A percentile compares a stretch with the other conserved stretches of the same genome.
These are phyloP conservation scores for Salvelinus alpinus DNA, from an alignment of 2,113 vertebrate species.

Conservation along the genomic window DNA sequence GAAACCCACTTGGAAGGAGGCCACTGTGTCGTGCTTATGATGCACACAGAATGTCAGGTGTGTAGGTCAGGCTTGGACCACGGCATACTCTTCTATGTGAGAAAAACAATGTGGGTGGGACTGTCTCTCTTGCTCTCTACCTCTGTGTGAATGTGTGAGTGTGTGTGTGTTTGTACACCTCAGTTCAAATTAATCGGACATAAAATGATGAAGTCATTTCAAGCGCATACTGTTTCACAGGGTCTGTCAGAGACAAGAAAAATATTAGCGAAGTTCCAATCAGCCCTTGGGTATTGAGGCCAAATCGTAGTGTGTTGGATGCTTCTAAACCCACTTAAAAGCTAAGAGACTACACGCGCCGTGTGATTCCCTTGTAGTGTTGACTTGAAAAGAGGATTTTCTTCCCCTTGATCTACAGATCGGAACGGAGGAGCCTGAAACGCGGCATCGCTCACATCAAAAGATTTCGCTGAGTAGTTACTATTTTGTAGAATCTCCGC, in stretches of 20 bases:
- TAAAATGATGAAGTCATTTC: not conserved
- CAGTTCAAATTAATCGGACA: not conserved
- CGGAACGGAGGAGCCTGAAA: not conserved
- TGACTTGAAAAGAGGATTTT: not conserved
- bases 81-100: not conserved
- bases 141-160: too few species aligned
- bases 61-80: not conserved
- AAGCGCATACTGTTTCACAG: not conserved
- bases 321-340: not conserved
- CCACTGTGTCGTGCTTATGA: too few species aligned
- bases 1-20: not conserved
- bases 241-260: not conserved
- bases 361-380: not conserved
- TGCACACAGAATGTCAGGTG: too few species aligned
- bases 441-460: not conserved
- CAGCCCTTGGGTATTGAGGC: not conserved
- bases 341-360: conserved; percentile 11
- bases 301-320: not conserved
- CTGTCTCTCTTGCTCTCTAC: too few species aligned
- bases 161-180: not conserved
- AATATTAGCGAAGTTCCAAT: not conserved
- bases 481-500: not conserved
- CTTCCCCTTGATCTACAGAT: conserved; percentile 21
- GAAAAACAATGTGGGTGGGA: not conserved
- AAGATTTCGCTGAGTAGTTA: conserved; percentile 16